These are phyloP conservation scores for Vanessa atalanta DNA, from an alignment of 1,140 invertebrate genomes.

Conservation along the genomic window DNA sequence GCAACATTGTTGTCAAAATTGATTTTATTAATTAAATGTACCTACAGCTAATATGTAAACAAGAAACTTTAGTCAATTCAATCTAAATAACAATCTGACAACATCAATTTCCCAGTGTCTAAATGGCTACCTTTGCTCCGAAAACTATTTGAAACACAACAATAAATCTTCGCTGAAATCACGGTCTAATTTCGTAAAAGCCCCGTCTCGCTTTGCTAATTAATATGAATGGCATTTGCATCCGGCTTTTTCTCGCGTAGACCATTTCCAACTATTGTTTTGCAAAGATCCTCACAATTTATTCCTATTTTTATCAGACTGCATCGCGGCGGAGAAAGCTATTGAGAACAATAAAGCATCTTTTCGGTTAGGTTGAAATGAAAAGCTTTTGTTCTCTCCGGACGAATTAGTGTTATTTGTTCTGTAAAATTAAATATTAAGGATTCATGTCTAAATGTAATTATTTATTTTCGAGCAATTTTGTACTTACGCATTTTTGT, in stretches of 20 bases:
- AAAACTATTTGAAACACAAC: slow-evolving; percentile 79
- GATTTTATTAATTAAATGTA: background rate
- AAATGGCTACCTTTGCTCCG: slow-evolving; percentile 77
- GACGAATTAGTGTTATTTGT: slow-evolving; percentile 55
- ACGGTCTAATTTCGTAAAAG: slow-evolving; percentile 81
- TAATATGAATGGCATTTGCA: slow-evolving; percentile 81
- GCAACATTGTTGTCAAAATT: no score
- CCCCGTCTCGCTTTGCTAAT: slow-evolving; percentile 80
- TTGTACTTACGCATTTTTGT: background rate
- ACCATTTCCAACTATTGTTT: slow-evolving; percentile 81
- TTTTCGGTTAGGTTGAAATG: slow-evolving; percentile 64
- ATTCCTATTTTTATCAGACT: slow-evolving; percentile 75
- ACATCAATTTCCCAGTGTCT: slow-evolving; percentile 71
- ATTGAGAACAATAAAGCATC: slow-evolving; percentile 68
- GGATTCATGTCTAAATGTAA: slow-evolving; percentile 7
- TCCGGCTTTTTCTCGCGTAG: slow-evolving; percentile 79
- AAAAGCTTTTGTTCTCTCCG: slow-evolving; percentile 61
- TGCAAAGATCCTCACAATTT: slow-evolving; percentile 79
- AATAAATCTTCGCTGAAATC: slow-evolving; percentile 80
- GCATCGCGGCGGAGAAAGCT: slow-evolving; percentile 59
- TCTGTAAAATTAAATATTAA: slow-evolving; percentile 35
- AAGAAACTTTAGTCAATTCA: slow-evolving; percentile 67
- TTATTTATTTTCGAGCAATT: slow-evolving; percentile 1
- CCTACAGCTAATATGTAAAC: slow-evolving; percentile 46
- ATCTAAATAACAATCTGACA: slow-evolving; percentile 71